Percentiles rank a stretch among this genome's conserved stretches.
phyloP scores from a whole-genome alignment of 2,888 invertebrate species.

The Podabrus alpinus region DNA sequence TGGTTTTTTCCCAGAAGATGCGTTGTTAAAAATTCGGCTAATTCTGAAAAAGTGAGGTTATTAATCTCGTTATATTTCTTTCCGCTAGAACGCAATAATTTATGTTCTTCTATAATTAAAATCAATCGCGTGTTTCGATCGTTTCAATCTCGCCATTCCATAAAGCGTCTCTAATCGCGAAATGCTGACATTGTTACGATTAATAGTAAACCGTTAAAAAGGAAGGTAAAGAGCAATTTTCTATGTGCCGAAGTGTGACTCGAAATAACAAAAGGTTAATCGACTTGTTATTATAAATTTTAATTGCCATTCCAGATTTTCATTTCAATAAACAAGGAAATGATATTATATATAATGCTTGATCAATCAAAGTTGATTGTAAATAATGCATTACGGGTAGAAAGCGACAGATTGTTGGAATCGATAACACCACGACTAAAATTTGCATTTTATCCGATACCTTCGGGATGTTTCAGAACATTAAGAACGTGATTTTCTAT shows the following conservation, averaged over 20 bases:
- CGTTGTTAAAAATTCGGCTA: too few species aligned
- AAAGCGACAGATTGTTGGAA: slow-evolving; percentile 12
- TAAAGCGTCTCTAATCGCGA: neutral
- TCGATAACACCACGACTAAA: slow-evolving; percentile 21
- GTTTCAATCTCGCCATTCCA: neutral
- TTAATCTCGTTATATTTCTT: neutral
- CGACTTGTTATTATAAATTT: neutral
- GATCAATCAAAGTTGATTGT: slow-evolving; percentile 7
- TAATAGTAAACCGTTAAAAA: neutral
- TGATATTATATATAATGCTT: neutral
- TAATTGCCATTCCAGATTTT: neutral
- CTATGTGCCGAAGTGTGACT: neutral
- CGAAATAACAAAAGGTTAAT: neutral
- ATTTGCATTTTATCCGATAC: slow-evolving; percentile 19
- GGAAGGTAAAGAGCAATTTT: neutral
- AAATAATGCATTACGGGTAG: slow-evolving; percentile 13
- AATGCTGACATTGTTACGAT: neutral
- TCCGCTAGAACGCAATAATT: neutral
- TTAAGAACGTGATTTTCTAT: neutral
- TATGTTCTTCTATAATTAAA: neutral
- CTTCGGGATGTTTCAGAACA: neutral
- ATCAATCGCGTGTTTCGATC: neutral
- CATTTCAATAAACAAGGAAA: neutral
- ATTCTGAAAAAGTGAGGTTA: neutral
- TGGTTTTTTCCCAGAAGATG: neutral